These are phyloP conservation scores for Rhynchomys soricoides DNA, from an alignment of 2,113 vertebrate species.

Conservation along the genomic window DNA sequence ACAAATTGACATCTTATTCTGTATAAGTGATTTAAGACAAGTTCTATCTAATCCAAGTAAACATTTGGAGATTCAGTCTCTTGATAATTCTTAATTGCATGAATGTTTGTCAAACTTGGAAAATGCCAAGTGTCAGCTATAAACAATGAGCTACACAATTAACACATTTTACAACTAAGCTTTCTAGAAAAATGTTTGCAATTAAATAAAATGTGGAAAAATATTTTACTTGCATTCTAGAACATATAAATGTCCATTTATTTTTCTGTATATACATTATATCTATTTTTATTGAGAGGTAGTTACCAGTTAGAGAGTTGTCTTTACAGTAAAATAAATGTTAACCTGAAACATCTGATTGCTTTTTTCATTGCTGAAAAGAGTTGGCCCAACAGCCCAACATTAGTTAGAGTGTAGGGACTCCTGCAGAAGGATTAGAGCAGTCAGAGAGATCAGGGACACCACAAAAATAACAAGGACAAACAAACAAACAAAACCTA, in stretches of 20 bases:
- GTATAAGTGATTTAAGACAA: slow-evolving; percentile 4
- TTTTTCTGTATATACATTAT: not conserved
- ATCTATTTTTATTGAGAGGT: not conserved
- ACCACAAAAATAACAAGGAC: no score
- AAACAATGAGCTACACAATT: not conserved
- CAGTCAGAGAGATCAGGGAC: no score
- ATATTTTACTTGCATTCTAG: not conserved
- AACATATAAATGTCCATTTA: not conserved
- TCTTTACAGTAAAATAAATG: not conserved
- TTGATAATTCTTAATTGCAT: slow-evolving; percentile 31
- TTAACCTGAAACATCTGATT: not conserved
- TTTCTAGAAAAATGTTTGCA: not conserved
- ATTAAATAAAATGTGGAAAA: not conserved
- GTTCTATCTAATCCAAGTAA: slow-evolving; percentile 31
- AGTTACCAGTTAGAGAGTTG: not conserved
- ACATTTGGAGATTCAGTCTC: slow-evolving; percentile 47
- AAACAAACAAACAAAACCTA: no score
- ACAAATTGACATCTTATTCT: not conserved
- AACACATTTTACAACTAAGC: not conserved
- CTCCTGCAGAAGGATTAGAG: no score
- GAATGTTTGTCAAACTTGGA: slow-evolving; percentile 21
- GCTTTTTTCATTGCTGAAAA: not conserved
- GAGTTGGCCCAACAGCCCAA: not conserved
- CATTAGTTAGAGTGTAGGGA: no score
- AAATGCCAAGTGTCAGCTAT: not conserved